Evolutionary conservation across 1,140 invertebrate species (phyloP).

Genomic region (Heliconius eleuchia): DNA sequence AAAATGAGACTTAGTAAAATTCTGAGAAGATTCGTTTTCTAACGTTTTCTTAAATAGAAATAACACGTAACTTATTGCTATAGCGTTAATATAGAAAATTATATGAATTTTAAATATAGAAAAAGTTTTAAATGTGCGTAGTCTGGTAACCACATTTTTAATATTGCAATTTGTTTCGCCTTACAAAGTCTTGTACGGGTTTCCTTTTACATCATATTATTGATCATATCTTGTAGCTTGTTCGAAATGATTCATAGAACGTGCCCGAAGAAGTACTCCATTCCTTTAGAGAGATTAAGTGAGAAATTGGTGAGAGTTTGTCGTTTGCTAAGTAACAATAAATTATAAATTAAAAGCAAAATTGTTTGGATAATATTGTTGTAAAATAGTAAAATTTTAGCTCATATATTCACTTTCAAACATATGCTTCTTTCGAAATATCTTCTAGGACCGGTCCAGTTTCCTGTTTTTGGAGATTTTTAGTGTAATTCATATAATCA

Average conservation of each 20-base stretch:
- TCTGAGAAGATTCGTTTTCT: neutral
- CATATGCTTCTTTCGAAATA: no score
- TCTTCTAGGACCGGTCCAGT: no score
- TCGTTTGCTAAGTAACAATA: conserved; percentile 10
- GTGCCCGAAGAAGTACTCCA: conserved; percentile 20
- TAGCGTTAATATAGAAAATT: neutral
- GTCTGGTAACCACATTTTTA: conserved; percentile 8
- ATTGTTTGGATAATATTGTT: neutral
- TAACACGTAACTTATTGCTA: neutral
- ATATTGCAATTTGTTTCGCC: conserved; percentile 35
- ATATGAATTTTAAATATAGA: neutral
- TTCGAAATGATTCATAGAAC: conserved; percentile 31
- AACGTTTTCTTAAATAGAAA: neutral
- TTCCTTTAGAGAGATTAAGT: conserved; percentile 23
- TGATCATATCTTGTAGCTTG: conserved; percentile 32
- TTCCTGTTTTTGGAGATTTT: no score
- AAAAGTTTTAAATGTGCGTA: neutral
- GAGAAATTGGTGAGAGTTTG: conserved; percentile 17
- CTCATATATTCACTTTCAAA: no score
- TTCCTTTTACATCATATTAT: conserved; percentile 31
- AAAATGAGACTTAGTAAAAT: neutral
- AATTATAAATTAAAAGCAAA: neutral
- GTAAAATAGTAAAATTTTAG: no score
- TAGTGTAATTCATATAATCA: no score
- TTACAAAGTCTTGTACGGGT: conserved; percentile 30